Evolutionary conservation across 2,797 vertebrate species (phyloP).

Genomic region (Pangasius macronema): DNA sequence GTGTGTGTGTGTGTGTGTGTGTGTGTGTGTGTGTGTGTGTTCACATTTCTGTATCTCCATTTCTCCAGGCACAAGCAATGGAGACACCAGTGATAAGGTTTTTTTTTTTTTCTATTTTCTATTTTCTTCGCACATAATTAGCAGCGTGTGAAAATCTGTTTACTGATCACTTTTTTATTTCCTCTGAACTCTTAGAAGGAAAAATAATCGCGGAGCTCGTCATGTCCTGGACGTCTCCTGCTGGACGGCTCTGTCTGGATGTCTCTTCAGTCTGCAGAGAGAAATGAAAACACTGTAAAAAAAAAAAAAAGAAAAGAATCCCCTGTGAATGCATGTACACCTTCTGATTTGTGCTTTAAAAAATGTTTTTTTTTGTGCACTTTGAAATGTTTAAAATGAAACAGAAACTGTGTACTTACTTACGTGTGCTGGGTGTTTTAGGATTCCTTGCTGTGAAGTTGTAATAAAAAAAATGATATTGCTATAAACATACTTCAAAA

Average conservation of each 20-base stretch:
- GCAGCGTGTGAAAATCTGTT: not conserved
- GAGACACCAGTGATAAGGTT: conserved; percentile 12
- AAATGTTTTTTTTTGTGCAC: not conserved
- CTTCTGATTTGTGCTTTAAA: not conserved
- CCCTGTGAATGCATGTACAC: not conserved
- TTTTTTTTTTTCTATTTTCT: not conserved
- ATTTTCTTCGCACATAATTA: not conserved
- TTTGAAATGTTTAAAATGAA: too few relatives aligned
- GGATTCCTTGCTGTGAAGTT: not conserved
- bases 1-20: not conserved
- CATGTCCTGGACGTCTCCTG: not conserved
- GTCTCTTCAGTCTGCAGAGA: not conserved
- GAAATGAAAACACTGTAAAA: not conserved
- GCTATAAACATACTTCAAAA: not conserved
- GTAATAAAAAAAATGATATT: not conserved
- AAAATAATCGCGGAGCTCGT: conserved; percentile 5
- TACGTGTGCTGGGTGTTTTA: not conserved
- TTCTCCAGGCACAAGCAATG: not conserved
- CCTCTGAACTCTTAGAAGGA: conserved; percentile 22
- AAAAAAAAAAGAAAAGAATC: not conserved
- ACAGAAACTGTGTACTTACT: not conserved
- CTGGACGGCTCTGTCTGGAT: not conserved
- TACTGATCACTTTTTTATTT: not conserved
- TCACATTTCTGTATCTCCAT: not conserved
- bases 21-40: not conserved